Percentiles rank a stretch among this genome's conserved stretches.
phyloP scores from a whole-genome alignment of 1,140 invertebrate species.

The Brachionus koreanus region DNA sequence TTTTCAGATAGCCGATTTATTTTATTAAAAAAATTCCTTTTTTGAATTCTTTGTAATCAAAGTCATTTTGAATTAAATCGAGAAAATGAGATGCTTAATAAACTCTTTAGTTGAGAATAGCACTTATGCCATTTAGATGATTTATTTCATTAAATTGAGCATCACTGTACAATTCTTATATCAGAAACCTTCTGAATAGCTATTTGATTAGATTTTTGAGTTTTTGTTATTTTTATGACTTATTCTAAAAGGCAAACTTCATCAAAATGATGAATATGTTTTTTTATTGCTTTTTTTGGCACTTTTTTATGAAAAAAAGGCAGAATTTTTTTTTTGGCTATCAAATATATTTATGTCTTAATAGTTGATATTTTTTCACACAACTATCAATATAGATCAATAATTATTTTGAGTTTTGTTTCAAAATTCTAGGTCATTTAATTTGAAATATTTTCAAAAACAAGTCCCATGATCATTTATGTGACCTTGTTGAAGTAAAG shows the following conservation, averaged over 20 bases:
- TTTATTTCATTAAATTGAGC: background rate
- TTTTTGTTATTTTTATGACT: background rate
- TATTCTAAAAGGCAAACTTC: background rate
- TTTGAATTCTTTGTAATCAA: background rate
- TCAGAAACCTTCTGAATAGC: background rate
- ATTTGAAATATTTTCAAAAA: background rate
- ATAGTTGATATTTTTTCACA: background rate
- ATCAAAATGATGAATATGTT: background rate
- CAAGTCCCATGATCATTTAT: background rate
- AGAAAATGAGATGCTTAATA: background rate
- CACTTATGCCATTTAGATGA: background rate
- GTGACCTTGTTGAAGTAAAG: background rate
- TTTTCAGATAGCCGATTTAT: background rate
- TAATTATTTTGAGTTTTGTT: background rate
- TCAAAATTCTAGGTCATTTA: background rate
- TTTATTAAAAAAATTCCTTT: background rate
- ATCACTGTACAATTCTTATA: background rate
- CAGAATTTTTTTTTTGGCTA: background rate
- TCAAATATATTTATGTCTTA: background rate
- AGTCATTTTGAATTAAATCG: background rate
- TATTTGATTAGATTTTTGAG: background rate
- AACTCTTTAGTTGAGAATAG: background rate
- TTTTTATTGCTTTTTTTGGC: background rate
- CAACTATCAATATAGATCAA: background rate
- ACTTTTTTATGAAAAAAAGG: background rate